Base-by-base conservation (phyloP, 2,888 invertebrate species). In the Leistus spinibarbis region DNA sequence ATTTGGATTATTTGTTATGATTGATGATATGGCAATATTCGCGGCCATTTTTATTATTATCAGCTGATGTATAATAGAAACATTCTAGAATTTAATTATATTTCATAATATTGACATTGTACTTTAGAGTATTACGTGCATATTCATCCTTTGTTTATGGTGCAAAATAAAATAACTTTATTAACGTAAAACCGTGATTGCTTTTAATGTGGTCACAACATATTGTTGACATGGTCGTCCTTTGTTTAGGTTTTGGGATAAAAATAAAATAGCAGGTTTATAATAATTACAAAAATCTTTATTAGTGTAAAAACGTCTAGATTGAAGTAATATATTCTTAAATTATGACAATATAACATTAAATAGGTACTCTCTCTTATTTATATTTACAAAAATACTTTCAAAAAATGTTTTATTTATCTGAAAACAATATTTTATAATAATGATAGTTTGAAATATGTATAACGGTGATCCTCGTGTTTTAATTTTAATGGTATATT, bases 321-420 rank as follows among this genome's bases (percentile, higher is more conserved):
- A 57, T 65, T 72, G 67, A 67, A 73, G 67, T 73, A 66, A 73
- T 73, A 73, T 73, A 74, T 66, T 63, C 64, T 75, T 75, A 75
- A 75, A 75, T 40, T 75, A 75, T 75, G 68, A 75, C 69, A 73
- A 40, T 73, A 73, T 54, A 73, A 75, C 75, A 69, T 75, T 75
- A 75, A 75, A 75, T 75, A 75, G 75, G 75, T 75, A 75, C 75
- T 75, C 73, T 73, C 73, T 73, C 73, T 73, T 73, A 73, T 67
- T 73, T 73, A 73, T 73, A 73, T 73, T 67, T 73, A 73, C 73
- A 73, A 67, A 73, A 73, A 57, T 71, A 67, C 66, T 73, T 73
- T 73, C 73, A 73, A 73, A 73, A 73, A 73, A 72, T 65, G 40
- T 72, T 73, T 73, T 60, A 72, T 73, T 67, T 67, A 67, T 67